Conservation (phyloP, 2,113 vertebrate species). For the Megaceryle torquata region DNA sequence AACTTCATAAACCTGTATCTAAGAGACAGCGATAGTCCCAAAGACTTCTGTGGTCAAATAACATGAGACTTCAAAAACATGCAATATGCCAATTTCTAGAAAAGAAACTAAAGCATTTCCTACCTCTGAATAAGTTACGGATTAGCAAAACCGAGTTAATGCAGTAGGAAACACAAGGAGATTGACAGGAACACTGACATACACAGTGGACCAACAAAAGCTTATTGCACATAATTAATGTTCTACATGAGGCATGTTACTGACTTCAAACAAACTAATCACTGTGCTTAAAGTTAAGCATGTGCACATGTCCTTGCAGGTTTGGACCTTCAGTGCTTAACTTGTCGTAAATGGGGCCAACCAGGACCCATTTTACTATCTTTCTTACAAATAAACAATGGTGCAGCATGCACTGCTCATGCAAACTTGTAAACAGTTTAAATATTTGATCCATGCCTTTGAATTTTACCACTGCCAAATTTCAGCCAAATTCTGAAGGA, state of each 20-base stretch:
- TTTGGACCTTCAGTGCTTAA: not conserved
- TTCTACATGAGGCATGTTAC: not conserved
- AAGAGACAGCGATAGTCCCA: not conserved
- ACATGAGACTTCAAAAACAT: not conserved
- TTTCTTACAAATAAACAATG: not conserved
- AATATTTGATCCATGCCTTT: not conserved
- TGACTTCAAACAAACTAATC: conserved; percentile 35
- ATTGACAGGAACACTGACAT: not conserved
- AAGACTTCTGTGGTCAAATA: not conserved
- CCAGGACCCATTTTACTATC: not conserved
- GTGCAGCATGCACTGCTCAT: not conserved
- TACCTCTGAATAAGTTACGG: not conserved
- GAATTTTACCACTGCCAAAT: not conserved
- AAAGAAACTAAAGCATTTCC: not conserved
- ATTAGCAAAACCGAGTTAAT: not conserved
- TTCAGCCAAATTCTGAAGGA: not conserved
- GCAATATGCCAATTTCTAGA: not conserved
- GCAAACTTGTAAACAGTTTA: not conserved
- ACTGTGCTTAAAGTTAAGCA: not conserved
- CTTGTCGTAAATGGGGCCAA: not conserved
- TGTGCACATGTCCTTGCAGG: conserved; percentile 18
- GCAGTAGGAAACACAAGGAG: not conserved
- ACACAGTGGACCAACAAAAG: not conserved
- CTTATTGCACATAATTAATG: conserved; percentile 23
- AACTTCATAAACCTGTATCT: not conserved